Evolutionary conservation across 2,888 invertebrate species (phyloP).

Genomic region (Callimorpha dominula): DNA sequence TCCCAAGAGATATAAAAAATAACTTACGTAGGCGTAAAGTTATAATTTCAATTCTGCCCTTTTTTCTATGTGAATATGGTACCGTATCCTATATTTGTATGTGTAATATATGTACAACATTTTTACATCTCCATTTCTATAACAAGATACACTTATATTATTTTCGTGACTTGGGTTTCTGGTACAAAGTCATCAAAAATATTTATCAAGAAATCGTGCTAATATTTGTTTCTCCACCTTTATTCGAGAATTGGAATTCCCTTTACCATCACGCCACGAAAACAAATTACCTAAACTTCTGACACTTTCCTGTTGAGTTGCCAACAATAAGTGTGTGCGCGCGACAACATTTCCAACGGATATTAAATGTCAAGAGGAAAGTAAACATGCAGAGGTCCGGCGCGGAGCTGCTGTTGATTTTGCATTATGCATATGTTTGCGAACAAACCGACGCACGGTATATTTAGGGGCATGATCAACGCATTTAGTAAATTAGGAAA

Average conservation of each 20-base stretch:
- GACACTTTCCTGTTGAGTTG: background rate
- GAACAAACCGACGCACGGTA: background rate
- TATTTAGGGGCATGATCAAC: background rate
- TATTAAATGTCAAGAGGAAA: slow-evolving; percentile 53
- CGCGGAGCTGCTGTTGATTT: slow-evolving; percentile 30
- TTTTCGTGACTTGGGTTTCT: no score
- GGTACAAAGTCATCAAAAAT: no score
- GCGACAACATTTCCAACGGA: slow-evolving; percentile 42
- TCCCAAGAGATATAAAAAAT: no score
- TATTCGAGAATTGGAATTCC: background rate
- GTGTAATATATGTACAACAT: no score
- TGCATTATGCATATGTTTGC: slow-evolving; percentile 28
- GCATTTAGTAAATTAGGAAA: background rate
- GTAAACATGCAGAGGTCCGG: slow-evolving; percentile 38
- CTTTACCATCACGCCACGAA: background rate
- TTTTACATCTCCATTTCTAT: no score
- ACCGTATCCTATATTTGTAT: no score
- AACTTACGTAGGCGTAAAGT: no score
- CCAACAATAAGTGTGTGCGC: slow-evolving; percentile 40
- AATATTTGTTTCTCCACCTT: background rate
- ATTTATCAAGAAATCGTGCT: no score
- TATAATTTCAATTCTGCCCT: no score
- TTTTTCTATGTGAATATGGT: no score
- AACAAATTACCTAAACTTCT: slow-evolving; percentile 25
- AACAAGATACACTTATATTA: no score